Evolutionary conservation across 1,140 invertebrate species (phyloP).

Genomic region (Metopolophium dirhodum): DNA sequence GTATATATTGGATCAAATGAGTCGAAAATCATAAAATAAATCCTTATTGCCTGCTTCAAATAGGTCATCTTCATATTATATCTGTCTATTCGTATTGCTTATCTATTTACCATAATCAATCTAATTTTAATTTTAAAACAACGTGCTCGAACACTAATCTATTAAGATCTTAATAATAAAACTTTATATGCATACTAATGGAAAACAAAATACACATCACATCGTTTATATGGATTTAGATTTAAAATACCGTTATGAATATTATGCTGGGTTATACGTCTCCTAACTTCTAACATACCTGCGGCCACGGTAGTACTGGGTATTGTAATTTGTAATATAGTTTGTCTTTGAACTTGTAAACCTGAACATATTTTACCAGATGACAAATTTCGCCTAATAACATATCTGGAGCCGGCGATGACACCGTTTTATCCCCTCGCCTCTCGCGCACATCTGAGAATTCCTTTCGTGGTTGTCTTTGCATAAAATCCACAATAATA

Average conservation of each 20-base stretch:
- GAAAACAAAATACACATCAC: too few relatives aligned
- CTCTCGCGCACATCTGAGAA: background rate
- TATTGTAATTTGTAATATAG: background rate
- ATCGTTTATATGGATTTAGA: background rate
- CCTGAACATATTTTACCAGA: background rate
- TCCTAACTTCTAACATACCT: background rate
- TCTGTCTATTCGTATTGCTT: background rate
- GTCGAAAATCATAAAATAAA: background rate
- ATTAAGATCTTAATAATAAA: background rate
- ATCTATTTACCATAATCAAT: background rate
- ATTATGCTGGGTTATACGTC: background rate
- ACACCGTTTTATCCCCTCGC: background rate
- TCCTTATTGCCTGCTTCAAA: background rate
- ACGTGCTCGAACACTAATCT: background rate
- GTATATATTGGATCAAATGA: too few relatives aligned
- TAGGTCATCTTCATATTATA: background rate
- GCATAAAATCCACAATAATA: slow-evolving; percentile 31
- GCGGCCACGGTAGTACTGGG: background rate
- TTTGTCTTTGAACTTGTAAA: slow-evolving; percentile 20
- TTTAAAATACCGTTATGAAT: background rate
- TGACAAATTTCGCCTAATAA: slow-evolving; percentile 23
- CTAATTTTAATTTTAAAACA: background rate
- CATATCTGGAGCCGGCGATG: background rate
- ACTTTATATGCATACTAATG: too few relatives aligned
- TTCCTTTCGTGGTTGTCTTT: slow-evolving; percentile 35